Base-by-base conservation (phyloP, 2,888 invertebrate genomes). In the Stenoptilia bipunctidactyla region DNA sequence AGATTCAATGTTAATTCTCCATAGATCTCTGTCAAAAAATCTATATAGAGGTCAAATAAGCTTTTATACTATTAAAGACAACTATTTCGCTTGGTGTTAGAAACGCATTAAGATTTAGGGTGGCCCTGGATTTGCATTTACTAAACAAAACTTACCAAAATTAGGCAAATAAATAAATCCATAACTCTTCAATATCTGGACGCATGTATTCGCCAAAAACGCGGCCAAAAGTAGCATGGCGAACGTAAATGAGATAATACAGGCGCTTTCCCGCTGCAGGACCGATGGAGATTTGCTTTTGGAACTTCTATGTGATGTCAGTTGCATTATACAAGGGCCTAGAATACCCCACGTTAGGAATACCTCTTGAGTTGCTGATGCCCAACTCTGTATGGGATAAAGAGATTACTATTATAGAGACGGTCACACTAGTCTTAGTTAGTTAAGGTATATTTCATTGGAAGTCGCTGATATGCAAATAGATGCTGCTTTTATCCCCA, bases 341-440 rank as follows among this genome's bases (percentile, higher is more conserved):
- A 95, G 79, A 6, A 95, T 69, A 1, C 94, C 94, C 96, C 96
- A 94, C 0, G 93, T 93, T 39, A 95, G 85, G 63, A 96, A 96
- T 0, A 90, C 90, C 71, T 96, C 96, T 61, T 94, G 91, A 13
- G 93, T 91, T 0, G 96, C 96, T 1, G 95, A 93, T 15, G 92
- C 86, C 96, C 96, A 96, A 50, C 94, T 90, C 89, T 92, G 74
- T 8, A 20, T 5, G 20, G n/a, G 20, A 20, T 20, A 20, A 20
- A 20, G 20, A n/a, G n/a, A n/a, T n/a, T n/a, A n/a, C n/a, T n/a
- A n/a, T n/a, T n/a, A n/a, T n/a, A n/a, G n/a, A n/a, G n/a, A n/a
- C n/a, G n/a, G n/a, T n/a, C n/a, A n/a, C n/a, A n/a, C n/a, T n/a
- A n/a, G n/a, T n/a, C n/a, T n/a, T n/a, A n/a, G n/a, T n/a, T n/a